Base-by-base conservation (phyloP, 1,140 invertebrate species). In the Cecropterus lyciades region DNA sequence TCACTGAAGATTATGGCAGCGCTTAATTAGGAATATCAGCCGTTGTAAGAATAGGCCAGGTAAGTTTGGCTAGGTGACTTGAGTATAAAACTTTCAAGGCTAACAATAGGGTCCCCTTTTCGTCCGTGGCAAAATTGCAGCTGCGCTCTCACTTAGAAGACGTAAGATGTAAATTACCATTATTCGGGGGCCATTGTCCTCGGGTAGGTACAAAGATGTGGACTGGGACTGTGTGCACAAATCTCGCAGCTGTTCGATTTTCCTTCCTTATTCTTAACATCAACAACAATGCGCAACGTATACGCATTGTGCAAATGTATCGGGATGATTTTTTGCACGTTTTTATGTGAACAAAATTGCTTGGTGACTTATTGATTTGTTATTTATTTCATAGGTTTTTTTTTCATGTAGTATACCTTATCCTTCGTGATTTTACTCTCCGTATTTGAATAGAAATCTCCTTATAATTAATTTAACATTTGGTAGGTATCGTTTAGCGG, bases 91-190 rank as follows among this genome's bases (percentile, higher is more conserved):
- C 37, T 62, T 62, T 49, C 30, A 62, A 49, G 57, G 46, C 46
- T 49, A 64, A 65, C 56, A 70, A 69, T 73, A 59, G 30, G 43
- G 37, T 56, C 60, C 49, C 51, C 66, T 33, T 53, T 65, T 57
- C 57, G 65, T 57, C 70, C 67, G 69, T 84, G 68, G 82, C 82
- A 62, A 84, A 84, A 82, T 83, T 75, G 82, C 87, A 91, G 87
- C 89, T 89, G 89, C 81, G 81, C 77, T 81, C 79, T 85, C 80
- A 79, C 68, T 79, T 84, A 78, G 80, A 80, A 80, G 87, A 87
- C 88, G 84, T 86, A 87, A 91, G 89, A 91, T 91, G 84, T 87
- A 89, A 91, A 91, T 91, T 89, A 89, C 86, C 86, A 89, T 89
- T 91, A 91, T 89, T 85, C 78, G 62, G 49, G n/a, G 62, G 51